A percentile compares a stretch with the other conserved stretches of the same genome.
These are phyloP conservation scores for Eueremaeus valkanovi DNA, from an alignment of 2,888 invertebrate genomes.

Conservation along the genomic window DNA sequence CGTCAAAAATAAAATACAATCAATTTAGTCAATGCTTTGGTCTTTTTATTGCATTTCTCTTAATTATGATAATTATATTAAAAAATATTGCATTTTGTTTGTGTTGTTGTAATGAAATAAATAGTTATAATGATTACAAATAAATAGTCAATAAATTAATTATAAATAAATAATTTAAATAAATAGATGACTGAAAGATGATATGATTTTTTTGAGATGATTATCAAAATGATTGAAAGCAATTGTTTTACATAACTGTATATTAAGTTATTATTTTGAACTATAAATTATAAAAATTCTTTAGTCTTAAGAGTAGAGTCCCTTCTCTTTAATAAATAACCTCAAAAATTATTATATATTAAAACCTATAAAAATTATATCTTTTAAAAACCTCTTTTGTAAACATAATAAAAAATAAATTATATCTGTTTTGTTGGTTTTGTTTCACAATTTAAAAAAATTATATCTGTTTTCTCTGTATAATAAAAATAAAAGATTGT, in stretches of 20 bases:
- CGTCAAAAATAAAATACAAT: neutral
- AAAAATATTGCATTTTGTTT: neutral
- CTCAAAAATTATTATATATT: too few relatives aligned
- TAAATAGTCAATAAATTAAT: neutral
- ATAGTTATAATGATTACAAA: slow-evolving; percentile 5
- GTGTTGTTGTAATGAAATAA: slow-evolving; percentile 13
- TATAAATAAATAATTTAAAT: slow-evolving; percentile 19
- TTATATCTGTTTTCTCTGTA: neutral
- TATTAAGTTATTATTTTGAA: neutral
- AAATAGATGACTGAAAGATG: slow-evolving; percentile 3
- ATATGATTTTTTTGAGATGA: neutral
- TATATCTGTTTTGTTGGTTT: too few relatives aligned
- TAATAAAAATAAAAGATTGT: neutral
- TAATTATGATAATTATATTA: neutral
- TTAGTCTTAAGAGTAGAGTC: too few relatives aligned
- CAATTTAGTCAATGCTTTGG: slow-evolving; percentile 22
- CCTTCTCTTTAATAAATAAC: too few relatives aligned
- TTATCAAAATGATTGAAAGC: too few relatives aligned
- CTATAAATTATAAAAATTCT: neutral
- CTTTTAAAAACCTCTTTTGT: too few relatives aligned
- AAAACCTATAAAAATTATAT: too few relatives aligned
- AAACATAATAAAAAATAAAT: too few relatives aligned
- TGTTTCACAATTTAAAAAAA: too few relatives aligned
- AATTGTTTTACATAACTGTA: too few relatives aligned
- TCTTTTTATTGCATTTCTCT: slow-evolving; percentile 9